phyloP scores from a whole-genome alignment of 2,888 invertebrate species.

The Cerastoderma edule region DNA sequence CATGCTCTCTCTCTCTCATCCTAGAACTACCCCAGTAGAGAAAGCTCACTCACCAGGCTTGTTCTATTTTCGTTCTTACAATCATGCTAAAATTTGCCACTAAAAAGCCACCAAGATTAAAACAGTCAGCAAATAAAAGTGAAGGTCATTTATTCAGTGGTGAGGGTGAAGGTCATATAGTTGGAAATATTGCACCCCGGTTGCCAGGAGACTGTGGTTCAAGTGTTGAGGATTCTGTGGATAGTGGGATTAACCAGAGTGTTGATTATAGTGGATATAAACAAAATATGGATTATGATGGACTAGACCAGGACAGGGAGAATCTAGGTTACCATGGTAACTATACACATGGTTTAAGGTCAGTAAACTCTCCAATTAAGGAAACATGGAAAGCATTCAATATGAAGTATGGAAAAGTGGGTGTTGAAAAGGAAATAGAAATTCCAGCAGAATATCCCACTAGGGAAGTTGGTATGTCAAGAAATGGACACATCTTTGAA shows the following conservation, averaged over 20 bases:
- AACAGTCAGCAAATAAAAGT: constrained; percentile 41
- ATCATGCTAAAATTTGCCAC: constrained; percentile 76
- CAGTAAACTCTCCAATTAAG: constrained; percentile 14
- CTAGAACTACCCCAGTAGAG: constrained; percentile 24
- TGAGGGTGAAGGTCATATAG: constrained; percentile 28
- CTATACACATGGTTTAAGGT: not conserved
- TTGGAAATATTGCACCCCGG: no score
- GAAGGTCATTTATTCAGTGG: constrained; percentile 17
- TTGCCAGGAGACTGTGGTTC: constrained; percentile 25
- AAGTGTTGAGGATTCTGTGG: constrained; percentile 29
- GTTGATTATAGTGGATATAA: constrained; percentile 46
- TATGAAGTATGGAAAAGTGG: constrained; percentile 56
- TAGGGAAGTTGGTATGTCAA: constrained; percentile 40
- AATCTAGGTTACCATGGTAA: constrained; percentile 22
- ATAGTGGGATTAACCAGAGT: constrained; percentile 34
- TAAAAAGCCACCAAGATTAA: constrained; percentile 70
- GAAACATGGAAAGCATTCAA: constrained; percentile 51
- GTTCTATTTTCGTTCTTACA: constrained; percentile 19
- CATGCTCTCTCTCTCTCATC: constrained; percentile 29
- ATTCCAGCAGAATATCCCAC: constrained; percentile 7
- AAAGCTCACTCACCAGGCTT: constrained; percentile 17
- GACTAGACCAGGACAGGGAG: constrained; percentile 30
- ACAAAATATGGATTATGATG: constrained; percentile 30
- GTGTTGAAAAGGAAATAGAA: constrained; percentile 52
- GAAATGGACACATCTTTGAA: constrained; percentile 29